Evolutionary conservation across 2,888 invertebrate genomes (phyloP).

Genomic region (Plebejus argus): DNA sequence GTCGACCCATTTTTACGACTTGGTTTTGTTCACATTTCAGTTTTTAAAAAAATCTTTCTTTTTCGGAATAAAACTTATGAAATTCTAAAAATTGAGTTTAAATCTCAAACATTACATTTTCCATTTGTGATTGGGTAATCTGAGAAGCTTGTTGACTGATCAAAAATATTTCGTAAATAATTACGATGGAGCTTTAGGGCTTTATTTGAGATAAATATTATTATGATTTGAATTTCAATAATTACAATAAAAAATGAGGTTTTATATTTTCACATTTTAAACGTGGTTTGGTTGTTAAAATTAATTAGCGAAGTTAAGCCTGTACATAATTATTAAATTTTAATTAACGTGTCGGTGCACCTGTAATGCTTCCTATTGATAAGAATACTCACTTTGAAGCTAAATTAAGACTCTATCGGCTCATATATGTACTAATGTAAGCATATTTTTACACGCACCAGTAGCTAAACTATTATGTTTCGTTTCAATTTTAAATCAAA

Average conservation of each 20-base stretch:
- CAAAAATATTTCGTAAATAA: not conserved
- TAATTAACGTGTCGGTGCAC: not conserved
- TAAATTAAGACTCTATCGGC: not conserved
- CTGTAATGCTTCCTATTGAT: not conserved
- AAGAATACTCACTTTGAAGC: not conserved
- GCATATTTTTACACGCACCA: not conserved
- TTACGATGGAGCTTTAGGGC: not conserved
- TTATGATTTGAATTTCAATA: not conserved
- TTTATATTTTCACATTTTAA: not conserved
- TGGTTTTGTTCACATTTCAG: too few species aligned
- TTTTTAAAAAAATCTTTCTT: not conserved
- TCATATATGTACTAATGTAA: not conserved
- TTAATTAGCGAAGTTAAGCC: not conserved
- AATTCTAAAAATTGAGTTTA: not conserved
- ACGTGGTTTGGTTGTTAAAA: not conserved
- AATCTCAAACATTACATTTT: not conserved
- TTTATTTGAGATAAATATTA: not conserved
- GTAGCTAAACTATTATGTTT: not conserved
- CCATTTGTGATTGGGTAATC: not conserved
- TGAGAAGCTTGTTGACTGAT: slow-evolving; percentile 1
- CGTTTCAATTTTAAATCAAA: not conserved
- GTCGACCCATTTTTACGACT: too few species aligned
- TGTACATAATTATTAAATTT: not conserved
- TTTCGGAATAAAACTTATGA: not conserved
- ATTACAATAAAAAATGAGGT: not conserved